phyloP scores from a whole-genome alignment of 2,113 vertebrate species.

The Chloropsis cyanopogon region DNA sequence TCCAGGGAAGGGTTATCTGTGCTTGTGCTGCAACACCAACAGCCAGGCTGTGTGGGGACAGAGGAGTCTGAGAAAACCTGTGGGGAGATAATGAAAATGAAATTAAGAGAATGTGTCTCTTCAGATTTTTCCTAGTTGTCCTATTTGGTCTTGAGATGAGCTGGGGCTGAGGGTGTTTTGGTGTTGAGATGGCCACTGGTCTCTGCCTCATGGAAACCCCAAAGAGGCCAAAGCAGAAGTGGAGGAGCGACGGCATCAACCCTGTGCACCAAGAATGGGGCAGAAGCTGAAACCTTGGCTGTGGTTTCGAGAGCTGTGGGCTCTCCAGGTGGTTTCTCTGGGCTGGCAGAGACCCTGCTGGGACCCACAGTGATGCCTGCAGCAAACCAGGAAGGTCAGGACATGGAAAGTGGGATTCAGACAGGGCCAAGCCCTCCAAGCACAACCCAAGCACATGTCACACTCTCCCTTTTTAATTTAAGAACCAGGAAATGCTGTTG shows the following conservation, averaged over 20 bases:
- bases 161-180: not conserved
- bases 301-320: not conserved
- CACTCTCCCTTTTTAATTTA: not conserved
- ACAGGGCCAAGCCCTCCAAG: not conserved
- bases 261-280: not conserved
- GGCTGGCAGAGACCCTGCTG: not conserved
- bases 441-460: fast-evolving
- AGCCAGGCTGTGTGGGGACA: fast-evolving
- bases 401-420: not conserved
- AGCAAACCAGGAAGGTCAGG: not conserved
- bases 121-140: not conserved
- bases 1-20: not conserved
- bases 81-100: not conserved
- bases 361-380: not conserved
- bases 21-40: not conserved
- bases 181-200: not conserved
- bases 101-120: not conserved
- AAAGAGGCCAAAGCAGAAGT: not conserved
- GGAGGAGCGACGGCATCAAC: fast-evolving
- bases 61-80: not conserved
- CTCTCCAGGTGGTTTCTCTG: not conserved
- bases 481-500: not conserved
- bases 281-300: not conserved
- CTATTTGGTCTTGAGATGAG: not conserved
- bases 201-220: not conserved